Conservation (phyloP, 2,113 vertebrate genomes). For the Malurus cyaneus region DNA sequence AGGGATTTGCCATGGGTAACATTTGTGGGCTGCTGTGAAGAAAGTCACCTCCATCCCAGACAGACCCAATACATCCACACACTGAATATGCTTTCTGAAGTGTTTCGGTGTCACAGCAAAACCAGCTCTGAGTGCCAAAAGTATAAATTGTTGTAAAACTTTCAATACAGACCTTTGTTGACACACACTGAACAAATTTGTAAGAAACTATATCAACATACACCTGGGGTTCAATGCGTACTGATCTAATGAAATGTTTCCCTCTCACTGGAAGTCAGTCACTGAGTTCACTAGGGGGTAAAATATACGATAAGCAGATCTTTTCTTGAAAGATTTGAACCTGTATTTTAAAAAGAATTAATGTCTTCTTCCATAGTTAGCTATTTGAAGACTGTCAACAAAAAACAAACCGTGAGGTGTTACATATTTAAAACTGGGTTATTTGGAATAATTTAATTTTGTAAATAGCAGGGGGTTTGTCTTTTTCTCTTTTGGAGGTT, state of each 20-base stretch:
- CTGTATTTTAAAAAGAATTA: neutral
- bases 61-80: fast-evolving
- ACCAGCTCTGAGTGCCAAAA: neutral
- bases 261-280: neutral
- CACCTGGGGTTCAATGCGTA: neutral
- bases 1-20: fast-evolving
- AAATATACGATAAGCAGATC: neutral
- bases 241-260: neutral
- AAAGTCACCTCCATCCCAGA: neutral
- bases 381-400: neutral
- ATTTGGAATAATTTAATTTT: neutral
- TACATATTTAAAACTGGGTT: neutral
- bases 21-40: neutral
- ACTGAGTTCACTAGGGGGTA: neutral
- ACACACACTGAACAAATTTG: neutral
- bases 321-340: neutral
- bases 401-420: neutral
- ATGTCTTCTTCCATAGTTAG: neutral
- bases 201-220: neutral
- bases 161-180: neutral
- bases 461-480: neutral
- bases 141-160: neutral
- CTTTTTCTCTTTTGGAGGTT: neutral
- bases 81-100: neutral
- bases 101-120: neutral